Base-by-base conservation (phyloP, 2,797 vertebrate species). In the Pygocentrus nattereri region DNA sequence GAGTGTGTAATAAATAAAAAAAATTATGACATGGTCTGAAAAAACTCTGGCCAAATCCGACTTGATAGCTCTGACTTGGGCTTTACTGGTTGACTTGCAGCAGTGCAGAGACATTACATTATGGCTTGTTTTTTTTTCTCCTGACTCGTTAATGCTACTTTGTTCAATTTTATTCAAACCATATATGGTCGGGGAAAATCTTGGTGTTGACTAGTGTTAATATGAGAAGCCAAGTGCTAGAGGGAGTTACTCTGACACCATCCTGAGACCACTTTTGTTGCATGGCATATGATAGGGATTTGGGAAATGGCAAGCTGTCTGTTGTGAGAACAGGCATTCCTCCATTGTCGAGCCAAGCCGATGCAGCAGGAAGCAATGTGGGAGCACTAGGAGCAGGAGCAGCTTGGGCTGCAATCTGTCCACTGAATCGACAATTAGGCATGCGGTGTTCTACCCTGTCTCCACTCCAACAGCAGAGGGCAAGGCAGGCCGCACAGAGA, bases 381-480 rank as follows among this genome's bases (percentile, higher is more conserved):
- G 62, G 47, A 54, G 81, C 52, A 68, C 13, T 49, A 54, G 23
- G 49, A 80, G 64, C 64, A 68, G 10, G 58, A 84, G 77, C 82
- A 80, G 82, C 74, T 58, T 76, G 65, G 77, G 58, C 78, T 67
- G 49, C 78, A 84, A 76, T 84, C 82, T 84, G 82, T 76, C 52
- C 31, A 34, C 58, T 67, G 65, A 65, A 50, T 84, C 65, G 64
- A 76, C 78, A 72, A 62, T 65, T 81, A 59, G 38, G 71, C 8
- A 49, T 75, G 73, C 56, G 65, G 58, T 61, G 67, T 49, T 31
- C 34, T 47, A n/a, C 67, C 67, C 68, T 61, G 30, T n/a, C 54
- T 71, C 34, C 69, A 16, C 7, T 69, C 41, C n/a, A 25, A 47
- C 38, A 69, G 67, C 67, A 23, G 34, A 4, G 64, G 8, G 21